These are phyloP conservation scores for Jaculus jaculus DNA, from an alignment of 2,113 vertebrate genomes.

Conservation along the genomic window DNA sequence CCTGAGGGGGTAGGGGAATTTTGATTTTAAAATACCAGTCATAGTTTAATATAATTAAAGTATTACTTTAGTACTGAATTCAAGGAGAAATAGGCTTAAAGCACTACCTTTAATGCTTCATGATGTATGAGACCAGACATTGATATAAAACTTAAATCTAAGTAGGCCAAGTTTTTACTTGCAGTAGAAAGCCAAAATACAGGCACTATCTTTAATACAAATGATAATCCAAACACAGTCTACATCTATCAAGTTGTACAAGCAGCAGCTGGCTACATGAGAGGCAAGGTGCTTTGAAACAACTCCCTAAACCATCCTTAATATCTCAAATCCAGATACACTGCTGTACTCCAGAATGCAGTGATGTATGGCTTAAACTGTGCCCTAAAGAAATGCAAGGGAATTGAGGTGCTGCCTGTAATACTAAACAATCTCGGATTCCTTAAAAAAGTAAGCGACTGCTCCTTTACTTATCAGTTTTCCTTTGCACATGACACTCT, in stretches of 20 bases:
- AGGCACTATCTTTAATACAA: conserved; percentile 36
- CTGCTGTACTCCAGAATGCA: neutral
- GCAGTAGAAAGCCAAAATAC: neutral
- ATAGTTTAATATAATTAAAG: conserved; percentile 47
- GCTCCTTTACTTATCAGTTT: conserved; percentile 51
- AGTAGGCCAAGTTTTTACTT: conserved; percentile 32
- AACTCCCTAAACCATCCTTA: conserved; percentile 27
- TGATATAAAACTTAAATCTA: conserved; percentile 30
- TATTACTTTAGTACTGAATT: conserved; percentile 34
- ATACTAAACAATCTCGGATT: conserved; percentile 33
- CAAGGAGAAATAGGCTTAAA: conserved; percentile 32
- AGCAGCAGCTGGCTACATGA: neutral
- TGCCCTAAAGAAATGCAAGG: conserved; percentile 2
- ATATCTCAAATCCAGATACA: conserved; percentile 43
- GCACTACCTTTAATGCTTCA: conserved; percentile 7
- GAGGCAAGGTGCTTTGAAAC: neutral
- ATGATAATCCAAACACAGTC: conserved; percentile 26
- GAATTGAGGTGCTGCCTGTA: conserved; percentile 32
- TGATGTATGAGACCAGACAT: neutral
- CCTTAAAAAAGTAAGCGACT: conserved; percentile 45
- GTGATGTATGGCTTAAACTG: conserved; percentile 39
- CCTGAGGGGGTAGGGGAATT: neutral
- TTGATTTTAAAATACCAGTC: conserved; percentile 31
- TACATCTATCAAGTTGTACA: neutral
- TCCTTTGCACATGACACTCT: conserved; percentile 63